phyloP scores from a whole-genome alignment of 2,113 vertebrate species.

The Odontesthes bonariensis region DNA sequence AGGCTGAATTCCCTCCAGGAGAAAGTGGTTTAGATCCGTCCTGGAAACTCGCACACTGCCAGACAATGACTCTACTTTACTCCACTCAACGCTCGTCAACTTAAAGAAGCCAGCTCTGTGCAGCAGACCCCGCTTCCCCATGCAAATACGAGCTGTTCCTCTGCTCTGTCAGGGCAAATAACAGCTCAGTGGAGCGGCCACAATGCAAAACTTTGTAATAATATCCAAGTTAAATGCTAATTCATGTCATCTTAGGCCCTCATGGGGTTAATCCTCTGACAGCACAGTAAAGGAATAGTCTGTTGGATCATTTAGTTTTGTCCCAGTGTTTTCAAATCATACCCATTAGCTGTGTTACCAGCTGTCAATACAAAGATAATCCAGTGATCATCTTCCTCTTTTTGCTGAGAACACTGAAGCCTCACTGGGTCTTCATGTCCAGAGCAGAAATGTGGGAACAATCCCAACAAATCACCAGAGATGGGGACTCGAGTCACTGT shows the following conservation, averaged over 20 bases:
- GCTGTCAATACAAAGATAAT: no score
- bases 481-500: no score
- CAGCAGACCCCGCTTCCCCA: background rate
- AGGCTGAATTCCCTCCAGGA: conserved; percentile 42
- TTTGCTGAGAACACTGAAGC: no score
- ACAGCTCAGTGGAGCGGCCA: no score
- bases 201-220: no score
- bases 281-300: background rate
- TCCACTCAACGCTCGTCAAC: conserved; percentile 21
- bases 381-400: no score
- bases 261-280: background rate
- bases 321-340: background rate
- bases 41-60: conserved; percentile 30
- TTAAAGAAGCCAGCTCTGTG: background rate
- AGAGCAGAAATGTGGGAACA: no score
- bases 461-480: no score
- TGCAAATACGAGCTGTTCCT: background rate
- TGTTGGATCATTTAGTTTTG: background rate
- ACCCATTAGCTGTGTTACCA: no score
- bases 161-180: background rate
- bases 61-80: conserved; percentile 36
- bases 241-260: no score
- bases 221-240: no score
- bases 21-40: conserved; percentile 28
- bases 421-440: no score